A percentile compares a stretch with the other conserved stretches of the same genome.
Evolutionary conservation across 1,140 invertebrate genomes (phyloP).

Genomic region (Schmidtea mediterranea): DNA sequence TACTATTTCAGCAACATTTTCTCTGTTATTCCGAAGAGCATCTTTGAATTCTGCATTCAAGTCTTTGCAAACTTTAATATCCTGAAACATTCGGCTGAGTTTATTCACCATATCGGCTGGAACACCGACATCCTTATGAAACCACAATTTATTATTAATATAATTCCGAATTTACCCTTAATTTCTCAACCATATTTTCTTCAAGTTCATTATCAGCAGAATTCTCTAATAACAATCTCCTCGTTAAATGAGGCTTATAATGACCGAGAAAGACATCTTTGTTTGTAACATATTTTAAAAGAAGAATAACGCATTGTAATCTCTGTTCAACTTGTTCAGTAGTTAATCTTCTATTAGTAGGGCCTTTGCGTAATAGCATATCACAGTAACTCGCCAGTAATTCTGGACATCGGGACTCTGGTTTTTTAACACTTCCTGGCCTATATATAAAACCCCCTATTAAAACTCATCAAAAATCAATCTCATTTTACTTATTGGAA

Average conservation of each 20-base stretch:
- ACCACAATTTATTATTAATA: too few relatives aligned
- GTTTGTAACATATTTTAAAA: slow-evolving; percentile 93
- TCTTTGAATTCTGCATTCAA: slow-evolving; percentile 70
- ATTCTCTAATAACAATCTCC: slow-evolving; percentile 70
- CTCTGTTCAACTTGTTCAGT: slow-evolving; percentile 36
- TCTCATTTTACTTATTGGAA: slow-evolving; percentile 2
- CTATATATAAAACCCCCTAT: neutral
- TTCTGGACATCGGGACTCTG: slow-evolving; percentile 92
- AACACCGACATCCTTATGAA: slow-evolving; percentile 55
- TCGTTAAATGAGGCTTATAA: slow-evolving; percentile 85
- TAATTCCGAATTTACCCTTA: slow-evolving; percentile 24
- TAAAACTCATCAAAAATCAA: too few relatives aligned
- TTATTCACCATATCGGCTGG: slow-evolving; percentile 98
- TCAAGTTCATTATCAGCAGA: slow-evolving; percentile 96
- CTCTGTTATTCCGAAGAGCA: slow-evolving; percentile 25
- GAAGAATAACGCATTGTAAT: slow-evolving; percentile 40
- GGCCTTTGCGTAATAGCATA: slow-evolving; percentile 82
- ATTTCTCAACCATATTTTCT: slow-evolving; percentile 92
- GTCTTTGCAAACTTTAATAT: slow-evolving; percentile 93
- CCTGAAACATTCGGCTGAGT: slow-evolving; percentile 71
- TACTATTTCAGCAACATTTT: slow-evolving; percentile 25
- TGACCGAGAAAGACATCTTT: slow-evolving; percentile 99
- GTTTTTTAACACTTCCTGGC: slow-evolving; percentile 18
- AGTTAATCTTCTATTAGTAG: slow-evolving; percentile 74
- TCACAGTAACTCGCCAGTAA: slow-evolving; percentile 97